Evolutionary conservation across 2,113 vertebrate species (phyloP).

Genomic region (Eptesicus fuscus): DNA sequence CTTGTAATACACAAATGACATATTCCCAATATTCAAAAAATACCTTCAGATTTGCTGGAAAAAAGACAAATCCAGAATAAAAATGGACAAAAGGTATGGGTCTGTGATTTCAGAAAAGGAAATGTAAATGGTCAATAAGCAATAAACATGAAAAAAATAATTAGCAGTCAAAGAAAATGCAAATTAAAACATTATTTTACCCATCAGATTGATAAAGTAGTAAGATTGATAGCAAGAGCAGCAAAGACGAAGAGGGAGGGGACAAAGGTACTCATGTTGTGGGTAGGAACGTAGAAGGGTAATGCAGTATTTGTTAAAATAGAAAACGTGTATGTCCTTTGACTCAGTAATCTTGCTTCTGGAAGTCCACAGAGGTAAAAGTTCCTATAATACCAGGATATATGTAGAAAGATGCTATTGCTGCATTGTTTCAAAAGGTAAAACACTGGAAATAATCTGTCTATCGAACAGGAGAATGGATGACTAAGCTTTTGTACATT

Average conservation of each 20-base stretch:
- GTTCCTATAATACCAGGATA: too few species aligned
- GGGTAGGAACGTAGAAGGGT: background rate
- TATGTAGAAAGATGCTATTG: background rate
- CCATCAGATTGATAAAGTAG: background rate
- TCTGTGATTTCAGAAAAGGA: background rate
- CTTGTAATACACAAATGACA: background rate
- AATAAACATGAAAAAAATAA: background rate
- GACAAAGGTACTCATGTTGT: background rate
- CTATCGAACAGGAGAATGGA: background rate
- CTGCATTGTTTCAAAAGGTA: background rate
- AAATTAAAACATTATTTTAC: background rate
- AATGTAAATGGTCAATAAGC: background rate
- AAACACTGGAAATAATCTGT: background rate
- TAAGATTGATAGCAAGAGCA: background rate
- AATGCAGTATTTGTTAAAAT: background rate
- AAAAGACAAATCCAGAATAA: background rate
- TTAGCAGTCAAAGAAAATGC: background rate
- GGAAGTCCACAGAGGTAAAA: background rate
- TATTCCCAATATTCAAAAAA: background rate
- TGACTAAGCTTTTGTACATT: background rate
- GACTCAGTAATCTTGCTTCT: background rate
- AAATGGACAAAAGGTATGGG: background rate
- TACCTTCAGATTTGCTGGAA: background rate
- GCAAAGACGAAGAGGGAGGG: background rate
- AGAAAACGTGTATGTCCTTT: background rate